phyloP scores from a whole-genome alignment of 2,113 vertebrate genomes.

The Phylloscopus whistleri region DNA sequence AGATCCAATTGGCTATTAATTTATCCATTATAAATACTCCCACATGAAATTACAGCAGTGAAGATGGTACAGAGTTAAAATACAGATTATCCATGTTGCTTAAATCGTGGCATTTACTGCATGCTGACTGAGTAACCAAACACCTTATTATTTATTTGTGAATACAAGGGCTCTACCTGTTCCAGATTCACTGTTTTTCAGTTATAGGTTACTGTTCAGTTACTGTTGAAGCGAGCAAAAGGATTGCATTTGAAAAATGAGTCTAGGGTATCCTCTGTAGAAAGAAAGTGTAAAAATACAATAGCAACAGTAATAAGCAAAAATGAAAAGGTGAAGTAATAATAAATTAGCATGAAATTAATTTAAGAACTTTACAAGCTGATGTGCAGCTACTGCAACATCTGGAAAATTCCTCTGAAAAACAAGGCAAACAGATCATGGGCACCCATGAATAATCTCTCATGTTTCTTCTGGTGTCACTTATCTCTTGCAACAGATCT shows the following conservation, averaged over 20 bases:
- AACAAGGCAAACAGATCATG: background rate
- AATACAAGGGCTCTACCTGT: background rate
- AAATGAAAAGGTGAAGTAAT: background rate
- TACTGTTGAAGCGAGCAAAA: background rate
- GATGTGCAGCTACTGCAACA: background rate
- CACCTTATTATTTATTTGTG: background rate
- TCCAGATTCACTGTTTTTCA: background rate
- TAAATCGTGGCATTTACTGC: background rate
- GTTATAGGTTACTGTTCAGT: too few relatives aligned
- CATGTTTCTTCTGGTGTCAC: background rate
- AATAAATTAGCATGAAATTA: background rate
- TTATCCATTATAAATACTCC: background rate
- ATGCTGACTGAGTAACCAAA: background rate
- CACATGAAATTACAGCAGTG: background rate
- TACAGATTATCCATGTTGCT: background rate
- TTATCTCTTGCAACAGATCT: background rate
- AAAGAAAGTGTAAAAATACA: background rate
- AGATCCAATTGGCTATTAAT: background rate
- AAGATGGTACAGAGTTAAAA: background rate
- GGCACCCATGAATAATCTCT: background rate
- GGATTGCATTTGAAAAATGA: background rate
- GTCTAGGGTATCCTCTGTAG: background rate
- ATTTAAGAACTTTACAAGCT: background rate
- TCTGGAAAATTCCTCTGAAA: constrained; percentile 10
- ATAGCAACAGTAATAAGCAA: background rate